Conservation (phyloP, 2,113 vertebrate species). For the Nyctereutes procyonoides region DNA sequence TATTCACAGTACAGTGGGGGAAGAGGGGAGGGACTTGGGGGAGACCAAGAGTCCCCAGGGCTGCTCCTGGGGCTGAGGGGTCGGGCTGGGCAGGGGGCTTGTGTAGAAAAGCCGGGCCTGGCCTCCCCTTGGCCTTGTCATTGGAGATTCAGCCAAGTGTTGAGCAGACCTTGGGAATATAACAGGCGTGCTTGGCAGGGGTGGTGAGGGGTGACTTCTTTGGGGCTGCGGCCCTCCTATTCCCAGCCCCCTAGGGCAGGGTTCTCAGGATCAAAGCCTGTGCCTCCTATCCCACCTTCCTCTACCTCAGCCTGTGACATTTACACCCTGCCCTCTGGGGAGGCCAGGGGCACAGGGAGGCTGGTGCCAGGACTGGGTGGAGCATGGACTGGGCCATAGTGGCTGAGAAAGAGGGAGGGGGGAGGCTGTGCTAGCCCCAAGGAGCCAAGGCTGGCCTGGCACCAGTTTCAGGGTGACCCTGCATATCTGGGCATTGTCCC, state of each 20-base stretch:
- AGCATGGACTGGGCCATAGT: not conserved
- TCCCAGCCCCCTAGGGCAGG: not conserved
- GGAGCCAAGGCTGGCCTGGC: not conserved
- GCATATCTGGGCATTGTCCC: not conserved
- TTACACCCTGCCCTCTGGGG: not conserved
- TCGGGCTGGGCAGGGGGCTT: not conserved
- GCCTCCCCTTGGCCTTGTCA: not conserved
- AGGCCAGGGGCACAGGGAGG: not conserved
- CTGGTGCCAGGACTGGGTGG: not conserved
- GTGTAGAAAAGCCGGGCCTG: not conserved
- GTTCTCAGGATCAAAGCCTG: not conserved
- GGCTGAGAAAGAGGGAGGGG: not conserved
- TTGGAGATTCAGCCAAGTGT: not conserved
- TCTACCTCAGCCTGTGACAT: not conserved
- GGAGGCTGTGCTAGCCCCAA: not conserved
- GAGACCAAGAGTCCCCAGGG: not conserved
- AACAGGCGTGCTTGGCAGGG: not conserved
- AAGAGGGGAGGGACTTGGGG: not conserved
- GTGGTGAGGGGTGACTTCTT: not conserved
- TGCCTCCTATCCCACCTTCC: not conserved
- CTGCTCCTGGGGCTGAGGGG: not conserved
- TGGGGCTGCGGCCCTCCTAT: fast-evolving
- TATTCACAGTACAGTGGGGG: constrained; percentile 74
- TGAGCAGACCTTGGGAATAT: not conserved
- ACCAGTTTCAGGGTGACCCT: constrained; percentile 42